Conservation (phyloP, 2,888 invertebrate species). For the Strigamia crassipes region DNA sequence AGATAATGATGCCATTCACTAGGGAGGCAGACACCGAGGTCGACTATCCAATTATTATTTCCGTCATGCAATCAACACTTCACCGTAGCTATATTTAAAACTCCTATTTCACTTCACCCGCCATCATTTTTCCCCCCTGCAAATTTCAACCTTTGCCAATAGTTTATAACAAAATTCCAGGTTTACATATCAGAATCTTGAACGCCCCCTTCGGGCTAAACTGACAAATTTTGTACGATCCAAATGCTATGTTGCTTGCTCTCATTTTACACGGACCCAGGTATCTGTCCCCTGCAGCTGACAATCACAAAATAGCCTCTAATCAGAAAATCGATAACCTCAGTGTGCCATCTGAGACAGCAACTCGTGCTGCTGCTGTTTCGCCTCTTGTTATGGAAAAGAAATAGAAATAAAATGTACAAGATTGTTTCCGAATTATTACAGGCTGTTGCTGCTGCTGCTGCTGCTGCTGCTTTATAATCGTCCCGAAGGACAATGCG, state of each 20-base stretch:
- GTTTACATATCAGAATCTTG: constrained; percentile 1
- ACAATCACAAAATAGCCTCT: constrained; percentile 42
- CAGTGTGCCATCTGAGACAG: constrained; percentile 42
- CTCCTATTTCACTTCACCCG: not conserved
- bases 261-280: constrained; percentile 38
- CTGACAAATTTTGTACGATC: constrained; percentile 37
- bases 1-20: constrained; percentile 42
- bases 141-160: not conserved
- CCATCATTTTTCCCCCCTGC: not conserved
- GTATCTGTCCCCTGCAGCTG: constrained; percentile 42
- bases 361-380: constrained; percentile 2
- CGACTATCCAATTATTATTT: constrained; percentile 42
- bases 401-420: constrained; percentile 37
- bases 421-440: constrained; percentile 37
- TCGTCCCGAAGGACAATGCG: not conserved
- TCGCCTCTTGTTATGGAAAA: constrained; percentile 28
- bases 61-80: constrained; percentile 42
- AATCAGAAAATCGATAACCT: constrained; percentile 42
- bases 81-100: constrained; percentile 28
- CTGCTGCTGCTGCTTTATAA: constrained; percentile 15
- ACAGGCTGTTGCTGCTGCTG: not conserved
- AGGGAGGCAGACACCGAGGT: constrained; percentile 25
- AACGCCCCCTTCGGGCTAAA: constrained; percentile 18
- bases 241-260: constrained; percentile 28
- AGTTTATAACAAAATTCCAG: constrained; percentile 19